Evolutionary conservation across 2,113 vertebrate genomes (phyloP).

Genomic region (Gymnobelideus leadbeateri): DNA sequence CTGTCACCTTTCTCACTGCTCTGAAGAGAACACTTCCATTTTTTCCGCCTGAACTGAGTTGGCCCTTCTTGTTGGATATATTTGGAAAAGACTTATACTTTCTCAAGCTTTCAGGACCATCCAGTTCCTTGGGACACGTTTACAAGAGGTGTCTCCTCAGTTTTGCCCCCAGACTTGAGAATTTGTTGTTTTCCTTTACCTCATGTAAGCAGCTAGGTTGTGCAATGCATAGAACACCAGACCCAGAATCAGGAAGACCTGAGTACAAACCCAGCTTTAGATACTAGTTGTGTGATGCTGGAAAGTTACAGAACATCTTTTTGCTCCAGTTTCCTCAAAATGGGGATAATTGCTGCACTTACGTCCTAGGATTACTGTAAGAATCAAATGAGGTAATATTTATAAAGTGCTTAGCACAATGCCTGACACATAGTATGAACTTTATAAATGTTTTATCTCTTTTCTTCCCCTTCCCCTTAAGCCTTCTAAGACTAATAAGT

Average conservation of each 20-base stretch:
- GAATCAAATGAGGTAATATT: not conserved
- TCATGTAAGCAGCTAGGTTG: not conserved
- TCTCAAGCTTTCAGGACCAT: not conserved
- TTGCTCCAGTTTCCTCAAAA: not conserved
- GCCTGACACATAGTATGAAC: not conserved
- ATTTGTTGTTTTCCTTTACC: not conserved
- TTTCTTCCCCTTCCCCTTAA: not conserved
- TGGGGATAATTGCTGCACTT: not conserved
- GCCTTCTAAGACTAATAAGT: not conserved
- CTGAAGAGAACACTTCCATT: not conserved
- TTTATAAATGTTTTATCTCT: not conserved
- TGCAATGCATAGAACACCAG: not conserved
- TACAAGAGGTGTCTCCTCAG: not conserved
- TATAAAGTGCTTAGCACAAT: not conserved
- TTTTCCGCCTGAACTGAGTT: not conserved
- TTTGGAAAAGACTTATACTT: not conserved
- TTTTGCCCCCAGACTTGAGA: not conserved
- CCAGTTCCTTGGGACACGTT: not conserved
- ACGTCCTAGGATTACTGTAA: not conserved
- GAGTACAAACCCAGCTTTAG: not conserved
- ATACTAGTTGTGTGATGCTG: not conserved
- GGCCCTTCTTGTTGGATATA: not conserved
- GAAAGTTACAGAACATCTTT: not conserved
- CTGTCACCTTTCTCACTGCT: not conserved
- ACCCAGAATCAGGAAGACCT: not conserved